Percentiles rank a stretch among this genome's conserved stretches.
Evolutionary conservation across 2,888 invertebrate genomes (phyloP).

Genomic region (Pandemis heparana): DNA sequence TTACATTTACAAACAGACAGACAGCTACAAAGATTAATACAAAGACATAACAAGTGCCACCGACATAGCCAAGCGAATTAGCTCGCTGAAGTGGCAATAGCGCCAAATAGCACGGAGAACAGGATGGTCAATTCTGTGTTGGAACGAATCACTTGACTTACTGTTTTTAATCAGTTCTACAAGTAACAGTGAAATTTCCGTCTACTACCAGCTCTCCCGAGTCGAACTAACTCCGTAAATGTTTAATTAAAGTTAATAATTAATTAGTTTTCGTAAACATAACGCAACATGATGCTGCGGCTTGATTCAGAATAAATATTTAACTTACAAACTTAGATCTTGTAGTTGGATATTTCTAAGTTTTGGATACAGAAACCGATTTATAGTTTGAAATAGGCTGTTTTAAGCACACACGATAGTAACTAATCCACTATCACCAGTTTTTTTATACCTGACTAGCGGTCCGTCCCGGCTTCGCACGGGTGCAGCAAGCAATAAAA

Average conservation of each 20-base stretch:
- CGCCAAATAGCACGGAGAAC: no score
- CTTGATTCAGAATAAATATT: constrained; percentile 10
- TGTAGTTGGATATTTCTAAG: constrained; percentile 3
- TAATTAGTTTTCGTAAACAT: constrained; percentile 21
- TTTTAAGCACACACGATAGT: not conserved
- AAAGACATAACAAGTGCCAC: no score
- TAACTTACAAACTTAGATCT: not conserved
- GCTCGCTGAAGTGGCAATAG: no score
- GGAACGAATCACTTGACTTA: no score
- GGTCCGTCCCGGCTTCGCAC: no score
- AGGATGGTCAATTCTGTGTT: no score
- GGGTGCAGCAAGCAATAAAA: no score
- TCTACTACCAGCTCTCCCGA: constrained; percentile 13
- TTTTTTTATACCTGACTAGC: no score
- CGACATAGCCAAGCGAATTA: no score
- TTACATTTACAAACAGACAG: no score
- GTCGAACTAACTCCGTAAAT: constrained; percentile 19
- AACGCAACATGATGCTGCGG: constrained; percentile 15
- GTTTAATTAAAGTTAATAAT: constrained; percentile 33
- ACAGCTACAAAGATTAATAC: no score
- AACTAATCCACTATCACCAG: no score
- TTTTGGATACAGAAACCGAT: not conserved
- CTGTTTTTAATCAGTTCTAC: not conserved
- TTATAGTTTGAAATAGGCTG: not conserved
- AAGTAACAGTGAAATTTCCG: constrained; percentile 10